Percentiles rank a stretch among this genome's conserved stretches.
Conservation (phyloP, 2,888 invertebrate species). For the Drosophila basisetae region DNA sequence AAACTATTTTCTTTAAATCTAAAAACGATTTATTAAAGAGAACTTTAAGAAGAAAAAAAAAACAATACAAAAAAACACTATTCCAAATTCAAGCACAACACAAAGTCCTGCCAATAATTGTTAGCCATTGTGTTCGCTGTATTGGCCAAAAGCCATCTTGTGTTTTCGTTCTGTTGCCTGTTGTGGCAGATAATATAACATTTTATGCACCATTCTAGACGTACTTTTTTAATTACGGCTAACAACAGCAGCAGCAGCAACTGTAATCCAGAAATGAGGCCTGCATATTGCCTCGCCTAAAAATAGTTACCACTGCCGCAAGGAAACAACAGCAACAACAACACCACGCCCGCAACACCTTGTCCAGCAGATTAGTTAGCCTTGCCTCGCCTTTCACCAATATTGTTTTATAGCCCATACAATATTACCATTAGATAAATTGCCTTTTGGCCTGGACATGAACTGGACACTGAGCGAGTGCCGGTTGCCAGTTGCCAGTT, state of each 20-base stretch:
- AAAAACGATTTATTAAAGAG: neutral
- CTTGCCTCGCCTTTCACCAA: slow-evolving; percentile 74
- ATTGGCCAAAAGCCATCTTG: neutral
- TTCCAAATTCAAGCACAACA: neutral
- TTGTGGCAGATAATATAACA: slow-evolving; percentile 18
- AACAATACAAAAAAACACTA: neutral
- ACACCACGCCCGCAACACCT: neutral
- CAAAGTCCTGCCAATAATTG: neutral
- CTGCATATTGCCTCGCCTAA: slow-evolving; percentile 52
- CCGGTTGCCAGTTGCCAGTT: neutral
- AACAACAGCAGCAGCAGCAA: slow-evolving; percentile 30
- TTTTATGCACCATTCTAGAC: slow-evolving; percentile 41
- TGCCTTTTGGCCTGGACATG: slow-evolving; percentile 70
- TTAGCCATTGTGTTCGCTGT: neutral
- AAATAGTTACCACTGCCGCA: slow-evolving; percentile 47
- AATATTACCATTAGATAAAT: slow-evolving; percentile 79
- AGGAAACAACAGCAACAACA: neutral
- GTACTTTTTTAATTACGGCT: slow-evolving; percentile 53
- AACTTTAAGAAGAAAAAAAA: neutral
- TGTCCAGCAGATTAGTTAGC: slow-evolving; percentile 11
- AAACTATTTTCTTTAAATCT: neutral
- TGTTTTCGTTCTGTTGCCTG: neutral
- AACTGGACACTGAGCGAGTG: slow-evolving; percentile 37
- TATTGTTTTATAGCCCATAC: slow-evolving; percentile 80
- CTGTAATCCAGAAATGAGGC: slow-evolving; percentile 5